Percentiles rank a stretch among this genome's conserved stretches.
Conservation (phyloP, 2,797 vertebrate genomes). For the Enteromius paludinosus region DNA sequence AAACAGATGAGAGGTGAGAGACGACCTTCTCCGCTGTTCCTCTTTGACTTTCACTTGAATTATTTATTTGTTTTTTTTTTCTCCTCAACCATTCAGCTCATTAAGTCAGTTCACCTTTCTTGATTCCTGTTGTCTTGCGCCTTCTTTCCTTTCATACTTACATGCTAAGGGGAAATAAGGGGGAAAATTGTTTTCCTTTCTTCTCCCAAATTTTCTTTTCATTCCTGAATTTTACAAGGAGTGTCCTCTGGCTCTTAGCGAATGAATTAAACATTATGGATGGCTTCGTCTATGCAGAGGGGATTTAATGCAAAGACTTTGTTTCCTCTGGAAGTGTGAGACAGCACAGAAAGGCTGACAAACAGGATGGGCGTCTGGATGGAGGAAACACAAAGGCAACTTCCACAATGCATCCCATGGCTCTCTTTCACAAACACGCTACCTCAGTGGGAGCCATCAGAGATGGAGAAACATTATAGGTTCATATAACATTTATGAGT, state of each 20-base stretch:
- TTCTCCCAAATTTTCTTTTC: conserved; percentile 43
- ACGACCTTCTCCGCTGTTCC: conserved; percentile 63
- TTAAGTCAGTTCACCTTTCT: conserved; percentile 61
- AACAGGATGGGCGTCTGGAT: conserved; percentile 52
- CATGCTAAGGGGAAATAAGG: conserved; percentile 44
- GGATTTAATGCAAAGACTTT: conserved; percentile 59
- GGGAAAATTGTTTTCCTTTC: conserved; percentile 58
- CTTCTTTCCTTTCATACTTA: conserved; percentile 45
- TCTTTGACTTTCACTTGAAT: conserved; percentile 65
- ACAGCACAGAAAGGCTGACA: conserved; percentile 33
- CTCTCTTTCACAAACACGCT: conserved; percentile 44
- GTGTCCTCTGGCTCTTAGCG: conserved; percentile 61
- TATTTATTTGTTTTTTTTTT: conserved; percentile 62
- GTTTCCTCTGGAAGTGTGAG: conserved; percentile 41
- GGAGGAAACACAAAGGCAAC: conserved; percentile 53
- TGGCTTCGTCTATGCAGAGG: conserved; percentile 62
- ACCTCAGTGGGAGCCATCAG: conserved; percentile 23
- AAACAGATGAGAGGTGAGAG: conserved; percentile 62
- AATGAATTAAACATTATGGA: conserved; percentile 76
- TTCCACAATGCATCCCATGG: conserved; percentile 62
- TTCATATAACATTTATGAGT: conserved; percentile 27
- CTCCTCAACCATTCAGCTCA: conserved; percentile 48
- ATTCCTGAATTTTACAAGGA: conserved; percentile 32
- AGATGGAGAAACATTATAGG: conserved; percentile 43
- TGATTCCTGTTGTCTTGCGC: conserved; percentile 44